Percentiles rank a stretch among this genome's conserved stretches.
Conservation (phyloP, 2,797 vertebrate genomes). For the Prionace glauca region DNA sequence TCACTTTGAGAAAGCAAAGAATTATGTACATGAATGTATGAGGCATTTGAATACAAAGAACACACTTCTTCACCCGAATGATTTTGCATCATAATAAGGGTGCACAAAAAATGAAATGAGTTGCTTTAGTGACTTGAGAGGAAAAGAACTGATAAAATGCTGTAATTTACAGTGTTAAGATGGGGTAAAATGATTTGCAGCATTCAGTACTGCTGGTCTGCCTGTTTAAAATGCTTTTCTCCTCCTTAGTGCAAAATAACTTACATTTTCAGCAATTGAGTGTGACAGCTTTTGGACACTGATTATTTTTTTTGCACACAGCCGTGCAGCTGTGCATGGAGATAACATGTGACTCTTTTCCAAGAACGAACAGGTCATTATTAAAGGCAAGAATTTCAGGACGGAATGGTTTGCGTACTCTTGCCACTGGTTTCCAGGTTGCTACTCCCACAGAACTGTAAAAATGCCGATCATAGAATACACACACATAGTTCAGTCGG, state of each 20-base stretch:
- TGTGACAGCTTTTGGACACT: background rate
- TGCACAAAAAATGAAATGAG: background rate
- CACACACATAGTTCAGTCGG: too few species aligned
- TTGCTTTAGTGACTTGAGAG: background rate
- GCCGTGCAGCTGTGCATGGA: background rate
- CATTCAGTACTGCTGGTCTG: background rate
- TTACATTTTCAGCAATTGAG: background rate
- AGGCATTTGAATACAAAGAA: background rate
- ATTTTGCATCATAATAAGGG: background rate
- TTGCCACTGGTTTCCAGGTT: background rate
- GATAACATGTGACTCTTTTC: background rate
- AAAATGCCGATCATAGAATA: background rate
- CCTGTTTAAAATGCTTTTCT: background rate
- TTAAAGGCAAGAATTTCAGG: background rate
- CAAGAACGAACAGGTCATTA: background rate
- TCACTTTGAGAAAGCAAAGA: background rate
- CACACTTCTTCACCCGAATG: background rate
- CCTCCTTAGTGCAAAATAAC: background rate
- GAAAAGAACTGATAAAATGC: background rate
- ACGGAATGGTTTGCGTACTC: background rate
- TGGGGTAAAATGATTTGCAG: slow-evolving; percentile 3
- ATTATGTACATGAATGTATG: background rate
- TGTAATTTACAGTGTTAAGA: background rate
- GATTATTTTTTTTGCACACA: too few species aligned
- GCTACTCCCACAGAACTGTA: background rate